phyloP scores from a whole-genome alignment of 1,140 invertebrate species.

The Drosophila watanabei region DNA sequence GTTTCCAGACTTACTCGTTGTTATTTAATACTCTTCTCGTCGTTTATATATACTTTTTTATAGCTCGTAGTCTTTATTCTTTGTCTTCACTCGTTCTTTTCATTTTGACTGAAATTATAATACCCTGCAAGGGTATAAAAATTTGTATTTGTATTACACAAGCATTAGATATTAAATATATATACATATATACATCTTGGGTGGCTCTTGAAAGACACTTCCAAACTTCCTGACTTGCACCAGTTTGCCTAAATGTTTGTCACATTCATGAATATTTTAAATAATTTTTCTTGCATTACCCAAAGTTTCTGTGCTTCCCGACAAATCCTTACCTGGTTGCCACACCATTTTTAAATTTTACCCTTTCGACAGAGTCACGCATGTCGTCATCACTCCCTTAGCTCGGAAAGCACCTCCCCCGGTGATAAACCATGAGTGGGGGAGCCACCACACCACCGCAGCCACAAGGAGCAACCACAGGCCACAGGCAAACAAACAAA shows the following conservation, averaged over 20 bases:
- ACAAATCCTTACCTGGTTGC: neutral
- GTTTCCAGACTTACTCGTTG: no score
- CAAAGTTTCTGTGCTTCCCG: neutral
- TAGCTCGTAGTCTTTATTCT: no score
- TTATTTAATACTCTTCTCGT: no score
- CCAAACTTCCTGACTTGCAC: neutral
- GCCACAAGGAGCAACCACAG: constrained; percentile 29
- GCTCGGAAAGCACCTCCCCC: constrained; percentile 6
- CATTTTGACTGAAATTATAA: no score
- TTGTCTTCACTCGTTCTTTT: no score
- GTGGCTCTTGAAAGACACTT: neutral
- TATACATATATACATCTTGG: no score
- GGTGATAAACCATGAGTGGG: constrained; percentile 49
- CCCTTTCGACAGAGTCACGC: constrained; percentile 48
- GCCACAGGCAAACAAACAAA: constrained; percentile 31
- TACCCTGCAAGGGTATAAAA: no score
- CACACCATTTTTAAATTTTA: constrained; percentile 11
- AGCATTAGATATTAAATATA: no score
- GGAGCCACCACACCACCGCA: constrained; percentile 42
- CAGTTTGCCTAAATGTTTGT: constrained; percentile 1
- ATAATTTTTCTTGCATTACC: constrained; percentile 4
- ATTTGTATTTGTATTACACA: no score
- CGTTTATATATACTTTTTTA: no score
- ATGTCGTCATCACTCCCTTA: constrained; percentile 26
- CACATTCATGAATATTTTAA: constrained; percentile 11